Base-by-base conservation (phyloP, 2,113 vertebrate species). In the Alligator sinensis region DNA sequence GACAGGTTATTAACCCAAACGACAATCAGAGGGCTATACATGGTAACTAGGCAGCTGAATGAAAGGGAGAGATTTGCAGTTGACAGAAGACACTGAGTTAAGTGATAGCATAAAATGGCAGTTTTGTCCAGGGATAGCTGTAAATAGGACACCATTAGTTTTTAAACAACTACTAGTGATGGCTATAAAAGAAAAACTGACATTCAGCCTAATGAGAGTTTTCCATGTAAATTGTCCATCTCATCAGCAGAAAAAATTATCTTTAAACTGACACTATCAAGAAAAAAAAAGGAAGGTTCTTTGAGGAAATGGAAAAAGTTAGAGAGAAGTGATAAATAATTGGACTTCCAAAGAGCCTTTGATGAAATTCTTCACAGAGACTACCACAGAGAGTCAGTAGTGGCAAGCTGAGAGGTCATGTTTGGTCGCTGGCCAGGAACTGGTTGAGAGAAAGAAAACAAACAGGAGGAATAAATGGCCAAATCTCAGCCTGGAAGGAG, bases 1-100 rank as follows among this genome's bases (percentile, higher is more conserved):
- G 68, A 14, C 76, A 95, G 70, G 34, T 87, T 84, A 94, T 78
- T 82, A 92, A 87, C 9, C 13, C 61, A 89, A 87, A 81, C n/a
- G 87, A 34, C 11, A 89, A 38, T 76, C 13, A 82, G 30, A 21
- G 93, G 22, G n/a, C 24, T 80, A 81, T 57, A 47, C 8, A 34
- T 47, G 54, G 11, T 68, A 86, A 77, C 54, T 60, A 82, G 88
- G 8, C 3, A 13, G 10, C 92, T n/a, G 84, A 85, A 9, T 93
- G 25, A 80, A 87, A 79, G 9, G 4, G 24, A 55, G 28, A 30
- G 4, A 59, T 8, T 86, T 89, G 22, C 28, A 95, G 34, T 58
- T 80, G 19, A 85, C 2, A 82, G 30, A 82, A 87, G 4, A 61
- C 47, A 77, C 34, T 47, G 77, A 81, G 75, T 27, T 64, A 77